Evolutionary conservation across 2,113 vertebrate genomes (phyloP), one percentile per base, ranked within the genome.

Genomic region (Paramormyrops kingsleyae): DNA sequence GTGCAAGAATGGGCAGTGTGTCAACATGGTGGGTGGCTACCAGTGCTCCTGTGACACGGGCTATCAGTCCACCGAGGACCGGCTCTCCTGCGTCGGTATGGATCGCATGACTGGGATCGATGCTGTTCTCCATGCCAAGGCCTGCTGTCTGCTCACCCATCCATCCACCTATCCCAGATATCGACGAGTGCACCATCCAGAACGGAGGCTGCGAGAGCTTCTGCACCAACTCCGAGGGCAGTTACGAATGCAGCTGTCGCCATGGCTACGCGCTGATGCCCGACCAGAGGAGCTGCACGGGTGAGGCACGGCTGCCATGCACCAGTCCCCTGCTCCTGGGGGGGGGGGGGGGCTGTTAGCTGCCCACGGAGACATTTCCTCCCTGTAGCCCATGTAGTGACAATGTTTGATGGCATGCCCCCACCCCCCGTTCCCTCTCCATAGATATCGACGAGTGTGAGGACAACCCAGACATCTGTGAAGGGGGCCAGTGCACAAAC

Each of bases 171-270:
- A 7, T 24, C 42, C 70, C 89, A 96, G 96, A 96, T 90, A 96
- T 96, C 1, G 98, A 99, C 2, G 99, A 99, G 90, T 99, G 99
- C 89, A 95, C 95, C 87, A 98, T 99, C 88, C 97, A 97, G 95
- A 99, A 99, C 0, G 99, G 99, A 0, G 98, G 97, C 89, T 99
- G 99, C 92, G 98, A 99, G 93, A 96, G 96, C 3, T 98, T 97
- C 94, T 99, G 99, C 91, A 99, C 98, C 1, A 99, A 99, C 95
- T 99, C 98, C 0, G 98, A 99, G 92, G 99, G 99, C 52, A 99
- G 98, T 92, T 99, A 99, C 10, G 98, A 99, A 92, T 99, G 99
- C 83, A 99, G 98, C 95, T 99, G 99, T 94, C 95, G 95, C 90
- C 95, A 93, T 31, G 98, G 99, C 47, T 99, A 97, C 8, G 99